Base-by-base conservation (phyloP, 2,888 invertebrate species). In the Polia nebulosa region DNA sequence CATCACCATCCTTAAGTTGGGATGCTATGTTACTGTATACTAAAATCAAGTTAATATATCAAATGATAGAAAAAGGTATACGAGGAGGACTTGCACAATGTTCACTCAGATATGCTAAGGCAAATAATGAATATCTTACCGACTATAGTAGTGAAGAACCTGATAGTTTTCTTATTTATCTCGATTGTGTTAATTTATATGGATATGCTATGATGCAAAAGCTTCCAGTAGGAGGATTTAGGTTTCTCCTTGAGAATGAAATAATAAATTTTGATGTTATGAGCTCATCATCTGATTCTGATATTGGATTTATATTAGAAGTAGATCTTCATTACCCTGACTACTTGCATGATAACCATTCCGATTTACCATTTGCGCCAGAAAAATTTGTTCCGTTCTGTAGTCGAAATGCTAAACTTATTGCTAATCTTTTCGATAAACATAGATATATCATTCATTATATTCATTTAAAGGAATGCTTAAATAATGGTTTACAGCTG, bases 121-220 rank as follows among this genome's bases (percentile, higher is more conserved):
- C 41, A 41, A 41, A 20, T 41, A 41, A 20, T 41, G 41, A 7
- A 41, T 41, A 41, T n/a, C 41, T 20, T 41, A 41, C 41, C 45
- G 22, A 39, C 13, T 47, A 47, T 47, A 47, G 27, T 47, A 47
- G 3, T 47, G 47, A 47, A 47, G 47, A 47, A 47, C 47, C 47
- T 47, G 27, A 47, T 47, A 47, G 44, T 44, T 44, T 44, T 47
- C 47, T 47, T 2, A 47, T 47, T 47, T 47, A 47, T 27, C 47
- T 47, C 27, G 47, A 47, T 47, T 47, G 47, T 47, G 47, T 47
- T 47, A 47, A 47, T 17, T 47, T 47, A 47, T 47, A 47, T 15
- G 47, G 47, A 47, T 47, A 47, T 45, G 11, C 22, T 11, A 45
- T 45, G 20, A 22, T 45, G 45, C 45, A 45, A 45, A 45, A n/a